Conservation (phyloP, 2,113 vertebrate genomes). For the Pyrgilauda ruficollis region DNA sequence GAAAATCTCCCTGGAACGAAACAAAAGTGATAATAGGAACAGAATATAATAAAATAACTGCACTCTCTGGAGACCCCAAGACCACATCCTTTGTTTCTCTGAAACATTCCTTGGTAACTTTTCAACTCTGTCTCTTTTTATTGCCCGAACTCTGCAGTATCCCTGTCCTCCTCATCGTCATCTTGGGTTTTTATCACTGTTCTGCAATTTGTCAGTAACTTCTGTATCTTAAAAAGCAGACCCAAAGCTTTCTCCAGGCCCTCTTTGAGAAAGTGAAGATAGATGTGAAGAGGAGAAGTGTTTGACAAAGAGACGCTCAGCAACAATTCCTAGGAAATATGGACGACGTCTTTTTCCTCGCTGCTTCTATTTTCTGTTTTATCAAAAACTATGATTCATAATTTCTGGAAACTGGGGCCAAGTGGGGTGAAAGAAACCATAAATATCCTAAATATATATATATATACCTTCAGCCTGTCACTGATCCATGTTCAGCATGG, state of each 20-base stretch:
- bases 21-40: slow-evolving; percentile 47
- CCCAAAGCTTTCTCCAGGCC: slow-evolving; percentile 22
- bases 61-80: not conserved
- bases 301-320: slow-evolving; percentile 59
- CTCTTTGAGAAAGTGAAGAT: slow-evolving; percentile 45
- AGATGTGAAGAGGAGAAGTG: not conserved
- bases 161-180: not conserved
- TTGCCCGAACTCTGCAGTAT: not conserved
- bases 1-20: slow-evolving; percentile 56
- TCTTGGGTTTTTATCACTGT: not conserved
- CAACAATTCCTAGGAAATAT: slow-evolving; percentile 55
- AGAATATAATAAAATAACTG: slow-evolving; percentile 53
- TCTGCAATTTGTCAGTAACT: slow-evolving; percentile 43
- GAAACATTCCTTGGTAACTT: slow-evolving; percentile 60
- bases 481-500: not conserved
- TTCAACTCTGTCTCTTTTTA: slow-evolving; percentile 50
- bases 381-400: slow-evolving; percentile 71
- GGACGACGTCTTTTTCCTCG: not conserved
- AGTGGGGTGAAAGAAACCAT: slow-evolving; percentile 58
- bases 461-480: not conserved
- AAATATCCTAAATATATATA: slow-evolving; percentile 58
- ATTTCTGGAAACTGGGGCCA: slow-evolving; percentile 65
- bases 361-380: slow-evolving; percentile 61
- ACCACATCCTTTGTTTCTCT: slow-evolving; percentile 61
- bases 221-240: slow-evolving; percentile 25